Evolutionary conservation across 2,113 vertebrate species (phyloP).

Genomic region (Gymnorhina tibicen): DNA sequence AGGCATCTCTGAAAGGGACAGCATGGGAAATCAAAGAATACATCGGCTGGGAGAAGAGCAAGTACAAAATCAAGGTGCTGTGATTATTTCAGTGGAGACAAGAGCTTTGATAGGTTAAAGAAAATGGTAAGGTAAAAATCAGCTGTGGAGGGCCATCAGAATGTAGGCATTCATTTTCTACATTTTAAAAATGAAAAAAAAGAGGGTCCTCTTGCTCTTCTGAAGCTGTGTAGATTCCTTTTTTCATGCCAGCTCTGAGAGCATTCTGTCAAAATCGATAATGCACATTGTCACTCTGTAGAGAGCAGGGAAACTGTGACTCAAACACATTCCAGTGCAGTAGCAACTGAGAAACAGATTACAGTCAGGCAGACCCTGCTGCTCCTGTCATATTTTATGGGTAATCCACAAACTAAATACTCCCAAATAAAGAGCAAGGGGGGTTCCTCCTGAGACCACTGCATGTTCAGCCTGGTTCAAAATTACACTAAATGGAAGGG

Average conservation of each 20-base stretch:
- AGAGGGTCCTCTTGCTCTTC: neutral
- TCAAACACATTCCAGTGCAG: neutral
- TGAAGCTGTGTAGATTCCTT: neutral
- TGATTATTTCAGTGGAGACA: neutral
- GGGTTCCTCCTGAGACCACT: neutral
- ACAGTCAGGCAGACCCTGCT: neutral
- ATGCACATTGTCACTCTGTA: neutral
- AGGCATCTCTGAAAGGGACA: neutral
- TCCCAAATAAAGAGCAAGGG: neutral
- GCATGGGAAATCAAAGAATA: neutral
- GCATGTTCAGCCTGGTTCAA: neutral
- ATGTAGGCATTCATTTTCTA: neutral
- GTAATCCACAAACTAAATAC: neutral
- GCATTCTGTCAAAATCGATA: neutral
- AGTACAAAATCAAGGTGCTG: neutral
- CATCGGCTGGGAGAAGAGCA: neutral
- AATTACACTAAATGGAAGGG: neutral
- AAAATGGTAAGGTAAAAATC: neutral
- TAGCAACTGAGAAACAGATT: constrained; percentile 4
- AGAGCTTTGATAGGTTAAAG: neutral
- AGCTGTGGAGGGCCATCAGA: neutral
- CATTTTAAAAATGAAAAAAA: neutral
- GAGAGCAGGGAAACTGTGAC: neutral
- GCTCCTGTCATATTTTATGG: neutral
- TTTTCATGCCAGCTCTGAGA: neutral